phyloP scores from a whole-genome alignment of 2,888 invertebrate genomes.

The Chrysotoxum bicinctum region DNA sequence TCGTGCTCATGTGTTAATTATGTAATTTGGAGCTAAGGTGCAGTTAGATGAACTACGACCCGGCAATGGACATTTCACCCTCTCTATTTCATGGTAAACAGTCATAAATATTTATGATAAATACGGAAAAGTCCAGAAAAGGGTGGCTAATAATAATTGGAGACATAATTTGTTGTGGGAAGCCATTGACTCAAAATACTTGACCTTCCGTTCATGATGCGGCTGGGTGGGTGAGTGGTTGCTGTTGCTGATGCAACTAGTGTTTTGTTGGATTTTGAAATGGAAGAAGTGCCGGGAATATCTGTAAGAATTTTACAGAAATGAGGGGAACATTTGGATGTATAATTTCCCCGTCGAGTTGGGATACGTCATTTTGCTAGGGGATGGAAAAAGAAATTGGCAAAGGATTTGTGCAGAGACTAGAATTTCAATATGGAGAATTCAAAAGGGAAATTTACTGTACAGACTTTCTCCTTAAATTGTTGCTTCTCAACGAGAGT shows the following conservation, averaged over 20 bases:
- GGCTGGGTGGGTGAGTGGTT: neutral
- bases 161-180: slow-evolving; percentile 41
- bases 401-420: slow-evolving; percentile 12
- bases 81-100: neutral
- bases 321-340: neutral
- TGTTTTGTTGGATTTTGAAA: slow-evolving; percentile 17
- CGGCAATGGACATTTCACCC: neutral
- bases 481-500: slow-evolving; percentile 25
- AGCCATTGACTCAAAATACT: slow-evolving; percentile 45
- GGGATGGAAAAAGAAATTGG: slow-evolving; percentile 5
- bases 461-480: slow-evolving; percentile 26
- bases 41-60: slow-evolving; percentile 3
- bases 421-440: slow-evolving; percentile 5
- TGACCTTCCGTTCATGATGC: slow-evolving; percentile 41
- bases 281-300: slow-evolving; percentile 21
- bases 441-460: neutral
- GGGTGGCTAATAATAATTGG: slow-evolving; percentile 36
- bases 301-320: slow-evolving; percentile 28
- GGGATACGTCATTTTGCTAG: slow-evolving; percentile 37
- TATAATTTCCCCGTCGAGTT: slow-evolving; percentile 13
- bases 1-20: slow-evolving; percentile 67
- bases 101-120: slow-evolving; percentile 55
- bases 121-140: slow-evolving; percentile 18
- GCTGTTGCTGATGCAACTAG: slow-evolving; percentile 45
- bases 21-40: slow-evolving; percentile 50